Evolutionary conservation across 2,888 invertebrate species (phyloP), one percentile per base, ranked within the genome.

Genomic region (Flexamia atlantica): DNA sequence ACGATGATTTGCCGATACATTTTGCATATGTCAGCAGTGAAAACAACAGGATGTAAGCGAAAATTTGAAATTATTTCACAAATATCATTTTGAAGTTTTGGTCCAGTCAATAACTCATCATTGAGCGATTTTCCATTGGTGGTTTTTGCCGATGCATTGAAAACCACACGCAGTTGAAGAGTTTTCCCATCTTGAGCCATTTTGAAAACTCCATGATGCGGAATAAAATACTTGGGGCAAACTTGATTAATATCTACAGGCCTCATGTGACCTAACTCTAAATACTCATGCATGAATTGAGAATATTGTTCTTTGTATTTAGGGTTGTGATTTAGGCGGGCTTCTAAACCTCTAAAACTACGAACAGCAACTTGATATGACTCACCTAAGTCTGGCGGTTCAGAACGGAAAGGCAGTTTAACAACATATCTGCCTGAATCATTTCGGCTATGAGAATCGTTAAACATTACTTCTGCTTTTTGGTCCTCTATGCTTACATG

Each of bases 261-360:
- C 46, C 53, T 53, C 53, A 53, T 53, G 3, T 53, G 53, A 7
- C 53, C 53, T 23, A 53, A 53, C 23, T 53, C 20, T 53, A 53
- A 10, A 23, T 53, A 53, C 23, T 53, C 53, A 5, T 53, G 5
- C 53, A 53, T 53, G 23, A 53, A 53, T 20, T 53, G 53, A 20
- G 20, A 23, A 23, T 53, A 53, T 10, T 53, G 20, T 5, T 5
- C 20, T 53, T 53, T 53, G 10, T 23, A 14, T 53, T 53, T 23
- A 23, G 2, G 14, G 23, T 53, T 53, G 23, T 23, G 14, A 9
- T 53, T 53, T 23, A 53, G 20, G 7, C 53, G 53, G 23, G 3
- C 7, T 17, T 53, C 53, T 53, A 53, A 23, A 23, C 23, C 7
- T 3, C 23, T 53, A 10, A 53, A 53, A 53, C 53, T 53, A 5